A percentile compares a stretch with the other conserved stretches of the same genome.
These are phyloP conservation scores for Torymus tubicola DNA, from an alignment of 2,888 invertebrate genomes.

Conservation along the genomic window DNA sequence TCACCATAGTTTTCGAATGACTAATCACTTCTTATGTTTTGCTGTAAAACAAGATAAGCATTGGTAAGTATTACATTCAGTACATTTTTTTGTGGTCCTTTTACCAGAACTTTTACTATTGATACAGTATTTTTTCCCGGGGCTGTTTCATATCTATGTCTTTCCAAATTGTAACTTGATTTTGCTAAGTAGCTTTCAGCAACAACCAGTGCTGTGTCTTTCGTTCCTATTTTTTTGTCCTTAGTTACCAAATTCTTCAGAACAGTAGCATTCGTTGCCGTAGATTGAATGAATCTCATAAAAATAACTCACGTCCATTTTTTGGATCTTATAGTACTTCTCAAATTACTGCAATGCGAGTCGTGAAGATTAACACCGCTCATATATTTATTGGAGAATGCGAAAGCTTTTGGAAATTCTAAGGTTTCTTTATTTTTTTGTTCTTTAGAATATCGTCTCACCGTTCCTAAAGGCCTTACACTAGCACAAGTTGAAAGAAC, in stretches of 20 bases:
- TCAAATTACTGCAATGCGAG: constrained; percentile 47
- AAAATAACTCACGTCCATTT: no score
- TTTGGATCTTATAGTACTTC: constrained; percentile 36
- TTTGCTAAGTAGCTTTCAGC: no score
- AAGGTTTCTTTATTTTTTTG: constrained; percentile 24
- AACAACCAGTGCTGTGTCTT: no score
- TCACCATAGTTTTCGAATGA: no score
- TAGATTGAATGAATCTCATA: no score
- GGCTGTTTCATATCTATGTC: constrained; percentile 18
- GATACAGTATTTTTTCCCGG: constrained; percentile 11
- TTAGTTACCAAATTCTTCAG: no score
- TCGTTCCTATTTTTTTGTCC: no score
- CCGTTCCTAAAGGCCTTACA: constrained; percentile 21
- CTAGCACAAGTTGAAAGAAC: constrained; percentile 29
- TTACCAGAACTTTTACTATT: constrained; percentile 23
- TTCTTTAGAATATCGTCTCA: constrained; percentile 26
- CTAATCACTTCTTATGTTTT: no score
- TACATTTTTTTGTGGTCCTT: constrained; percentile 16
- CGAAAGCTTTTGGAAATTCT: constrained; percentile 38
- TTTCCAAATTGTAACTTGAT: constrained; percentile 16
- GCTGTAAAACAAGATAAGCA: no score
- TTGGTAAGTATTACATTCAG: constrained; percentile 8
- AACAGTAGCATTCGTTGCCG: no score
- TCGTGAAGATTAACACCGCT: constrained; percentile 50
- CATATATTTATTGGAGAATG: constrained; percentile 45